Evolutionary conservation across 2,113 vertebrate genomes (phyloP).

Genomic region (Psittacara wagleri): DNA sequence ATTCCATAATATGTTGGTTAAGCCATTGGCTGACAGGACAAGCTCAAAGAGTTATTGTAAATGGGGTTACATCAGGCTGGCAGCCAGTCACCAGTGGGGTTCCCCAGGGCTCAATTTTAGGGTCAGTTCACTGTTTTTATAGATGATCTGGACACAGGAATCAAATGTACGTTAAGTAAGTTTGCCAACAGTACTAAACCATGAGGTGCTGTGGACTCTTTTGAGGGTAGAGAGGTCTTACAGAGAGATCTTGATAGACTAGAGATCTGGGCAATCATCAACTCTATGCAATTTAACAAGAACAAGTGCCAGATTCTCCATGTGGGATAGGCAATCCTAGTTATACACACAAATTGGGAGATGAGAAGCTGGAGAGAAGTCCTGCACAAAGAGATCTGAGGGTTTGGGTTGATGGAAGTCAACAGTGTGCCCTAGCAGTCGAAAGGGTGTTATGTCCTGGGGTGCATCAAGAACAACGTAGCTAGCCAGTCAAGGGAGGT

Average conservation of each 20-base stretch:
- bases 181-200: background rate
- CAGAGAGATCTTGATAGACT: background rate
- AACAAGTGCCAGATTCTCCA: background rate
- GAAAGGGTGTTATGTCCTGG: background rate
- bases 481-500: background rate
- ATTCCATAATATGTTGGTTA: background rate
- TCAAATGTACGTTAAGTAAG: background rate
- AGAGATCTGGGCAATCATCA: background rate
- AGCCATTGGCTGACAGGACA: background rate
- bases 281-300: background rate
- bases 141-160: background rate
- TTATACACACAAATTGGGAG: background rate
- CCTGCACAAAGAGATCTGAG: background rate
- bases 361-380: background rate
- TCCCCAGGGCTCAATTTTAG: background rate
- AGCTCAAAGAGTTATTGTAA: background rate
- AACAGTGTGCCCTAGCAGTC: background rate
- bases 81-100: background rate
- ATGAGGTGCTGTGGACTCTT: background rate
- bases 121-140: background rate
- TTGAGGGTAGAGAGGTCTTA: background rate
- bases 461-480: background rate
- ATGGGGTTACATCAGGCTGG: background rate
- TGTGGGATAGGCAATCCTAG: background rate
- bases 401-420: background rate